phyloP scores from a whole-genome alignment of 2,888 invertebrate species.

The Xylocampa areola region DNA sequence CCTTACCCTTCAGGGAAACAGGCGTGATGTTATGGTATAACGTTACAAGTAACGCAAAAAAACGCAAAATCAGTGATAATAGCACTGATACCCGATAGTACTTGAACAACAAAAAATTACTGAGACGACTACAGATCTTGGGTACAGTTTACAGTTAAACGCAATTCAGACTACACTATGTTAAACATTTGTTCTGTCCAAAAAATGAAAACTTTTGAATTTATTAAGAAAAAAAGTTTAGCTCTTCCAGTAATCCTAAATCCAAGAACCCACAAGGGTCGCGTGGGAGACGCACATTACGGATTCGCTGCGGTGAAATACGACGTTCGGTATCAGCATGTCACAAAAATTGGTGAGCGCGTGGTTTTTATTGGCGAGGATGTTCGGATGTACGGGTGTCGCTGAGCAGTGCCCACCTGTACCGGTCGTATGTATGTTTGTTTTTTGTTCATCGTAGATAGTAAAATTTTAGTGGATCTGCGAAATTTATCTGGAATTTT shows the following conservation, averaged over 20 bases:
- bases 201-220: too few relatives aligned
- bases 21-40: too few relatives aligned
- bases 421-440: constrained; percentile 58
- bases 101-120: too few relatives aligned
- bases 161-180: too few relatives aligned
- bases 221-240: background rate
- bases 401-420: constrained; percentile 66
- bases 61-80: too few relatives aligned
- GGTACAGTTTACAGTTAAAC: too few relatives aligned
- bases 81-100: too few relatives aligned
- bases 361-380: constrained; percentile 75
- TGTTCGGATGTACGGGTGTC: constrained; percentile 38
- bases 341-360: constrained; percentile 78
- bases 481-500: background rate
- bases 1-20: too few relatives aligned
- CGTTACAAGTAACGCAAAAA: too few relatives aligned
- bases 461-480: constrained; percentile 27
- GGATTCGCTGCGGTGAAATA: constrained; percentile 76
- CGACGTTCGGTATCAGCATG: constrained; percentile 75
- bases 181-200: too few relatives aligned
- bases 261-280: constrained; percentile 53
- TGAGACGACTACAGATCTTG: too few relatives aligned
- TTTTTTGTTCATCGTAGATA: constrained; percentile 35
- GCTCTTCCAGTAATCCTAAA: constrained; percentile 52
- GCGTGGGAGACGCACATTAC: constrained; percentile 77